These are phyloP conservation scores for Hoplostethus mediterraneus DNA, from an alignment of 2,797 vertebrate genomes.

Conservation along the genomic window DNA sequence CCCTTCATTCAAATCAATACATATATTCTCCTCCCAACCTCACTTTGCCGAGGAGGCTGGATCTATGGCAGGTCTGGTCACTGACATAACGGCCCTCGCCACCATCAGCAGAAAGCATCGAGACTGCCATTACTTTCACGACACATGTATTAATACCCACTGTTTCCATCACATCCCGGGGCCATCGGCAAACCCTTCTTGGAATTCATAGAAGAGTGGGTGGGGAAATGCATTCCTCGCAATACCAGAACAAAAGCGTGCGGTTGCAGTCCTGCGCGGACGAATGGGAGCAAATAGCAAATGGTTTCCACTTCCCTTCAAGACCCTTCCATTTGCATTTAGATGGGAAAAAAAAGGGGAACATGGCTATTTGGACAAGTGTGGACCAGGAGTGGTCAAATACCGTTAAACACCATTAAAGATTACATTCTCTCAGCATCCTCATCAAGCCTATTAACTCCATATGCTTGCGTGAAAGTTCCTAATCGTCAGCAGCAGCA, in stretches of 20 bases:
- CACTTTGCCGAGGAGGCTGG: not conserved
- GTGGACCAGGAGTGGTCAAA: slow-evolving; percentile 48
- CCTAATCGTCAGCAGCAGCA: slow-evolving; percentile 2
- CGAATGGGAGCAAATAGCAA: slow-evolving; percentile 50
- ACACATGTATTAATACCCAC: slow-evolving; percentile 46
- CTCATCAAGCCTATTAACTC: slow-evolving; percentile 35
- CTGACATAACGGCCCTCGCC: not conserved
- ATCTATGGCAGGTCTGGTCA: slow-evolving; percentile 4
- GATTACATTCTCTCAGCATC: slow-evolving; percentile 8
- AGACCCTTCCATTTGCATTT: slow-evolving; percentile 79
- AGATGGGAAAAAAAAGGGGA: slow-evolving; percentile 76
- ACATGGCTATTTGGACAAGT: slow-evolving; percentile 58
- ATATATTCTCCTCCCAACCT: not conserved
- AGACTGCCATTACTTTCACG: slow-evolving; percentile 39
- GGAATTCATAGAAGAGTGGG: slow-evolving; percentile 53
- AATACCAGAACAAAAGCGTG: slow-evolving; percentile 54
- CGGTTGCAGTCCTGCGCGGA: slow-evolving; percentile 49
- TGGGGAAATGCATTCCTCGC: slow-evolving; percentile 42
- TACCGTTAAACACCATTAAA: slow-evolving; percentile 34
- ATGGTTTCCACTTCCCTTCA: slow-evolving; percentile 58
- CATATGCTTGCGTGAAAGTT: slow-evolving; percentile 11
- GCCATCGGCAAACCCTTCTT: slow-evolving; percentile 43
- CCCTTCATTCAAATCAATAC: too few relatives aligned
- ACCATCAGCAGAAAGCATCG: slow-evolving; percentile 26
- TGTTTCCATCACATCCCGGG: slow-evolving; percentile 27